These are phyloP conservation scores for Mesembrinibis cayennensis DNA, from an alignment of 2,113 vertebrate species.

Conservation along the genomic window DNA sequence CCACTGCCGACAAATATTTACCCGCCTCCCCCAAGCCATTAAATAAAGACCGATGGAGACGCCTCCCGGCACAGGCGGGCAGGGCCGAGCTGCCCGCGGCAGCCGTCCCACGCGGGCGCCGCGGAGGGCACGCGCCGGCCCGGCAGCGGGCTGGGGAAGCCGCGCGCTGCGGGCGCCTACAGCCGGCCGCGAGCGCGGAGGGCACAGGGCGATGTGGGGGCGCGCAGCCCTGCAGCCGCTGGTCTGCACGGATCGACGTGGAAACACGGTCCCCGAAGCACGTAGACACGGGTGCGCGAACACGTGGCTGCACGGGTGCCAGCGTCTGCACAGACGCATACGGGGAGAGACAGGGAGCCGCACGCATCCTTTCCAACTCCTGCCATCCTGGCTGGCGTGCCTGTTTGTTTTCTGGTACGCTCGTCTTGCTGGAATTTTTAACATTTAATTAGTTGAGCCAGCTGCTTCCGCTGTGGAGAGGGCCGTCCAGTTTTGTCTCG, in stretches of 20 bases:
- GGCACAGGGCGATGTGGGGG: rapidly evolving
- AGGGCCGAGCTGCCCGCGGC: not conserved
- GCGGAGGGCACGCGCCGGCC: not conserved
- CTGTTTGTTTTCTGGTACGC: constrained; percentile 40
- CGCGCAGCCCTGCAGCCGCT: rapidly evolving
- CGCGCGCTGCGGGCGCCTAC: rapidly evolving
- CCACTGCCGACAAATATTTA: constrained; percentile 60
- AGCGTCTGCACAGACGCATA: not conserved
- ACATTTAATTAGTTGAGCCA: constrained; percentile 70
- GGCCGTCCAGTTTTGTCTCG: not conserved
- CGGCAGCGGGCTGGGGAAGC: not conserved
- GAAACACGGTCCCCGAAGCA: rapidly evolving
- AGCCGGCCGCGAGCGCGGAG: rapidly evolving
- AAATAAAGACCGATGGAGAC: not conserved
- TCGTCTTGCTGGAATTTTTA: constrained; percentile 57
- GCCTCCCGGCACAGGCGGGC: not conserved
- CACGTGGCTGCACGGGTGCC: not conserved
- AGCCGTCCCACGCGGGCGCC: not conserved
- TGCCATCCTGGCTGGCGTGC: not conserved
- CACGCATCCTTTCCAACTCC: not conserved
- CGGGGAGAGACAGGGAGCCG: not conserved
- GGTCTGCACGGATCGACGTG: rapidly evolving
- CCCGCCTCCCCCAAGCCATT: not conserved
- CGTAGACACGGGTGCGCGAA: rapidly evolving
- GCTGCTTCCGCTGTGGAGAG: constrained; percentile 54